Evolutionary conservation across 1,140 invertebrate genomes (phyloP).

Genomic region (Trichonephila clavipes): DNA sequence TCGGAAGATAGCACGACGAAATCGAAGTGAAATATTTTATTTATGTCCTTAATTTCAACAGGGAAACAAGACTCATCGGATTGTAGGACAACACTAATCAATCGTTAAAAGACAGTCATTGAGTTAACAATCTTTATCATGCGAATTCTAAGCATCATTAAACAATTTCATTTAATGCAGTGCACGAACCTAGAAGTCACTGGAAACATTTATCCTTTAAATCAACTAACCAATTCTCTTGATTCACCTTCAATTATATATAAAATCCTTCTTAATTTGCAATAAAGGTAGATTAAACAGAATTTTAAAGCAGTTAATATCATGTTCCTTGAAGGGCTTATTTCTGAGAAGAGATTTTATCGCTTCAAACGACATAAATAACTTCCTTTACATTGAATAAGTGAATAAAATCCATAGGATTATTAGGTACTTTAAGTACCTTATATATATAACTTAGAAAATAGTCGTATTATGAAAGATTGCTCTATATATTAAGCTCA

Average conservation of each 20-base stretch:
- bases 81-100: neutral
- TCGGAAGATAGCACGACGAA: no score
- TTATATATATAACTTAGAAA: no score
- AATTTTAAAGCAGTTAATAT: neutral
- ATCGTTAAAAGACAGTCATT: neutral
- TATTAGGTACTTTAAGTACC: no score
- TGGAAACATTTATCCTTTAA: slow-evolving; percentile 1
- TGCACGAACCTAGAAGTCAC: neutral
- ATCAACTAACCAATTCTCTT: neutral
- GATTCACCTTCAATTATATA: neutral
- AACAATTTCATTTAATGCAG: neutral
- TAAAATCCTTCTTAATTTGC: neutral
- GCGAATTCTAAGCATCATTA: neutral
- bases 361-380: neutral
- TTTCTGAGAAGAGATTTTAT: slow-evolving; percentile 3
- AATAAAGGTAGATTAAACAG: slow-evolving; percentile 18
- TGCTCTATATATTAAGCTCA: no score
- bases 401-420: neutral
- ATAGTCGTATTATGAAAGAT: no score
- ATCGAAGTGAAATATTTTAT: no score
- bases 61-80: neutral
- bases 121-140: neutral
- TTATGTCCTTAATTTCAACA: no score
- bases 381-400: neutral
- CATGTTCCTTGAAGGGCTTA: neutral